Percentiles rank a stretch among this genome's conserved stretches.
Conservation (phyloP, 2,113 vertebrate species). For the Ploceus nigricollis region DNA sequence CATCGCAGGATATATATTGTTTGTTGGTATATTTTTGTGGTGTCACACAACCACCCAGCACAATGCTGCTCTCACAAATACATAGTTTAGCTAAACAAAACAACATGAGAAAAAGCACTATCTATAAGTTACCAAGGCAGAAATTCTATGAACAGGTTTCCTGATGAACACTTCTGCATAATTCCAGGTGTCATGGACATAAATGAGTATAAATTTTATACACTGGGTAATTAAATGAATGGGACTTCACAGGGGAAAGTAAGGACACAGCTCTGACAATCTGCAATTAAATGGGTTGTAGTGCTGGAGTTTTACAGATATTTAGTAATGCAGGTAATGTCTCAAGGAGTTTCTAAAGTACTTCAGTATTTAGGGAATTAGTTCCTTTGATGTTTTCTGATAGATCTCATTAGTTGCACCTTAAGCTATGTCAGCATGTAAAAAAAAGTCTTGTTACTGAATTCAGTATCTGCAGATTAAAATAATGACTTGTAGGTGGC, state of each 20-base stretch:
- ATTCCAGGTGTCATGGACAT: not conserved
- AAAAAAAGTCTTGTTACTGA: not conserved
- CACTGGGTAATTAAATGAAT: not conserved
- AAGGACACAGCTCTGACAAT: not conserved
- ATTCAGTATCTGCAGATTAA: not conserved
- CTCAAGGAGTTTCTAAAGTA: slow-evolving; percentile 4
- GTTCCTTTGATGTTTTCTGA: not conserved
- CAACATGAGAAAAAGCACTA: not conserved
- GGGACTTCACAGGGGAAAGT: not conserved
- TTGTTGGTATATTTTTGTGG: not conserved
- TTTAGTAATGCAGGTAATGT: not conserved
- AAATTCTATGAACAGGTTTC: not conserved
- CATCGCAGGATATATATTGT: not conserved
- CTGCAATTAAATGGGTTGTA: not conserved
- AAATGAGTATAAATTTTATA: not conserved
- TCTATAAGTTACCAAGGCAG: not conserved
- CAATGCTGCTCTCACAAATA: not conserved
- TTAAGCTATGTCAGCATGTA: not conserved
- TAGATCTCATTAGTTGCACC: not conserved
- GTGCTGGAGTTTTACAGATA: not conserved
- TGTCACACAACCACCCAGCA: not conserved
- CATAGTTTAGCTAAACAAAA: not conserved
- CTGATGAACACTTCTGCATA: not conserved
- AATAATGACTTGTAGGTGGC: not conserved
- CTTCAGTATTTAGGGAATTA: not conserved